phyloP scores from a whole-genome alignment of 2,888 invertebrate species.

The Nesidiocoris tenuis region DNA sequence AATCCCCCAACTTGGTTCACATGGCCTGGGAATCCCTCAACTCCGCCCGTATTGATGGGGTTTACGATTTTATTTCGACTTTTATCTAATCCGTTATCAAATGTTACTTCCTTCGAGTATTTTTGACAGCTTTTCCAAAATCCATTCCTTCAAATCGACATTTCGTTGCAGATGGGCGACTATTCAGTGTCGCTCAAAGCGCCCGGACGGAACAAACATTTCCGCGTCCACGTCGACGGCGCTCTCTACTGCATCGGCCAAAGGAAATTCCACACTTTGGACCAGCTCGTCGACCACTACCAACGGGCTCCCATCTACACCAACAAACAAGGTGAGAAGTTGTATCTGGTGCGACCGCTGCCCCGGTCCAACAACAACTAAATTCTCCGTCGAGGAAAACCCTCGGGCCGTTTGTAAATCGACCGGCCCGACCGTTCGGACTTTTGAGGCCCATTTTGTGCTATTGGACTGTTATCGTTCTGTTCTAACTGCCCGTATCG shows the following conservation, averaged over 20 bases:
- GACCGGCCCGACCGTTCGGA: not conserved
- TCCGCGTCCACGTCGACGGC: slow-evolving; percentile 94
- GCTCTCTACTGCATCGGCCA: slow-evolving; percentile 95
- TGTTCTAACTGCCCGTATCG: no score
- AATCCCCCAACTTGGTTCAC: no score
- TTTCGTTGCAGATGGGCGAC: slow-evolving; percentile 80
- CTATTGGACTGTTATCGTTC: no score
- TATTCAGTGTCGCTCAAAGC: slow-evolving; percentile 98
- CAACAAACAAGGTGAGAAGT: slow-evolving; percentile 94
- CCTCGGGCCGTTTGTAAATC: no score
- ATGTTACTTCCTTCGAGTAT: no score
- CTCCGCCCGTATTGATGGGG: no score
- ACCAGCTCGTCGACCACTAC: slow-evolving; percentile 97
- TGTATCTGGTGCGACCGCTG: slow-evolving; percentile 92
- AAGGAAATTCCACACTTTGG: slow-evolving; percentile 92
- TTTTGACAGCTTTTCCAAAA: no score
- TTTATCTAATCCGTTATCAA: no score
- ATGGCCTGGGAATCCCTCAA: no score
- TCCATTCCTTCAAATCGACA: no score
- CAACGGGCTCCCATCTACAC: slow-evolving; percentile 98
- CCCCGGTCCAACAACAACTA: slow-evolving; percentile 60
- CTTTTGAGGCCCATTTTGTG: not conserved
- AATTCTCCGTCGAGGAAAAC: not conserved
- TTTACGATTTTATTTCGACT: no score
- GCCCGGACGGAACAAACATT: slow-evolving; percentile 97